Base-by-base conservation (phyloP, 2,113 vertebrate genomes). In the Erythrolamprus reginae region DNA sequence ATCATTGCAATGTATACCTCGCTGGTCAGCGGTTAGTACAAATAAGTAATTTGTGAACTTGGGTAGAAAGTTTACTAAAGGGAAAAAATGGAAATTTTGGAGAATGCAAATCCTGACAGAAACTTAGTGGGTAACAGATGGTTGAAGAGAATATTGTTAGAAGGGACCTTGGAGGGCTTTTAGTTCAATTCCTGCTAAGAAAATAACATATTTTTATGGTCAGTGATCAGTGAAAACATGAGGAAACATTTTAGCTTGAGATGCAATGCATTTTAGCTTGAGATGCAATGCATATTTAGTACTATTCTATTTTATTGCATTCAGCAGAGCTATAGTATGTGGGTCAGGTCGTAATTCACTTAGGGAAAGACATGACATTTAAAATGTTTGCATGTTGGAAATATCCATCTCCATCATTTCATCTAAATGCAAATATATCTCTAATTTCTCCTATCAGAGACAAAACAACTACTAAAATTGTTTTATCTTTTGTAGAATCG, bases 401-500 rank as follows among this genome's bases (percentile, higher is more conserved):
- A 65, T 65, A n/a, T 33, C 42, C 3, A n/a, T 65, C 61, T 65
- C 42, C 1, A 51, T 23, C 3, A 1, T 45, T 10, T 45, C n/a
- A 56, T 28, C 85, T 52, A 56, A 48, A 82, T 0, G 0, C 9
- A 65, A 77, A 33, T 53, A 10, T 23, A 61, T 89, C 12, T 12
- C 26, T 48, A 47, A 26, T 15, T 33, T 13, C 0, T 0, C 45
- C 55, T 13, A 50, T 38, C 55, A 6, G 2, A 38, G 7, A 48
- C 21, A 61, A 45, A 89, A 5, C 3, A 61, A 33, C 1, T 53
- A 84, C 88, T 65, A 1, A 89, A 93, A 45, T 90, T 38, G 47
- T 82, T 90, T 88, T 28, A 3, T 89, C 95, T 94, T 93, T 85
- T 53, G 65, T 95, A 93, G 96, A 95, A 47, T 58, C 19, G 85